Percentiles rank a stretch among this genome's conserved stretches.
Evolutionary conservation across 2,888 invertebrate species (phyloP).

Genomic region (Pherbina coryleti): DNA sequence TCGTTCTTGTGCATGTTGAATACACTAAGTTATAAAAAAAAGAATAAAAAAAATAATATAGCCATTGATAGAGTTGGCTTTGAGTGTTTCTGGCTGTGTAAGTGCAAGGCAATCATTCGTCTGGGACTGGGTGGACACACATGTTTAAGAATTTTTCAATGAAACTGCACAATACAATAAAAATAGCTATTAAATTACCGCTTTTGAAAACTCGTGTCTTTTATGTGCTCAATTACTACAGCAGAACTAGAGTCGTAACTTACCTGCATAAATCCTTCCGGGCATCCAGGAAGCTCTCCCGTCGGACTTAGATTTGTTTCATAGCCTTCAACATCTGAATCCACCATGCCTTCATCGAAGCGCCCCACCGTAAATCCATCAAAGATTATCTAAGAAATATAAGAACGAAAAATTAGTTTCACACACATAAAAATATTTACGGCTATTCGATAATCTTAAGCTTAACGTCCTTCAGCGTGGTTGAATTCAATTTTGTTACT

Average conservation of each 20-base stretch:
- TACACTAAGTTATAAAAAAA: slow-evolving; percentile 57
- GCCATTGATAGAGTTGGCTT: slow-evolving; percentile 61
- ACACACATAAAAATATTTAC: slow-evolving; percentile 9
- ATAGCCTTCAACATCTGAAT: slow-evolving; percentile 68
- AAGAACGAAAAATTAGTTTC: slow-evolving; percentile 21
- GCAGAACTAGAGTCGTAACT: slow-evolving; percentile 55
- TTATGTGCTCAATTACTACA: background rate
- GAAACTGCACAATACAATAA: background rate
- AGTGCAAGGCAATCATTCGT: background rate
- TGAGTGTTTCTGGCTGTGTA: slow-evolving; percentile 1
- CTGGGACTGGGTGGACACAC: background rate
- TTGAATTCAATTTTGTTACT: too few relatives aligned
- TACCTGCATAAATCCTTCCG: slow-evolving; percentile 89
- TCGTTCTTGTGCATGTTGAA: slow-evolving; percentile 36
- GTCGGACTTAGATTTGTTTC: slow-evolving; percentile 68
- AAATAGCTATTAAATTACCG: background rate
- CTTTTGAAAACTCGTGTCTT: background rate
- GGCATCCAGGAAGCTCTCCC: slow-evolving; percentile 82
- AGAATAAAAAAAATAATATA: slow-evolving; percentile 52
- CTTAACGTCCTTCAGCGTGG: too few relatives aligned
- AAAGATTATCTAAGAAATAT: slow-evolving; percentile 77
- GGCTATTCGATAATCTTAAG: background rate
- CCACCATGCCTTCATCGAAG: slow-evolving; percentile 76
- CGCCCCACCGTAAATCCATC: slow-evolving; percentile 90
- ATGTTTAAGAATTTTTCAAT: background rate